Evolutionary conservation across 1,140 invertebrate genomes (phyloP).

Genomic region (Sesamia nonagrioides): DNA sequence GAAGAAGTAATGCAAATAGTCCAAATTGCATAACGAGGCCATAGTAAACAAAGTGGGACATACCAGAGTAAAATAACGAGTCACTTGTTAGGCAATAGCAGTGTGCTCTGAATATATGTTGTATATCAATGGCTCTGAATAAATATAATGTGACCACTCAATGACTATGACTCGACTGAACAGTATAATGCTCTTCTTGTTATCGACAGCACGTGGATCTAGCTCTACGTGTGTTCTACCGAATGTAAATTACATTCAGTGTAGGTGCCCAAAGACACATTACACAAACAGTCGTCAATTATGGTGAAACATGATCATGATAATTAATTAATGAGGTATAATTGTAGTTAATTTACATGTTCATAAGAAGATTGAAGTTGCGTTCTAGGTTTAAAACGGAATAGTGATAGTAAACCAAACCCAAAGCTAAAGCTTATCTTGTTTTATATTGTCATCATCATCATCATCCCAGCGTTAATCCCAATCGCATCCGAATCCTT

Average conservation of each 20-base stretch:
- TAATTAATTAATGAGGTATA: background rate
- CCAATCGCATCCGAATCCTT: too few species aligned
- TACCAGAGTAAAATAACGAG: conserved; percentile 68
- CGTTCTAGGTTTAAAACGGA: background rate
- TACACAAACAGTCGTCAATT: background rate
- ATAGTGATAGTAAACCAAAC: background rate
- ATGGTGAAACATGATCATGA: background rate
- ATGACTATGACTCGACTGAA: too few species aligned
- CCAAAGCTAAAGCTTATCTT: background rate
- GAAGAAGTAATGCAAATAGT: conserved; percentile 19
- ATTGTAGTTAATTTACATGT: background rate
- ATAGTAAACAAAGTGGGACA: conserved; percentile 69
- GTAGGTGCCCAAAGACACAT: background rate
- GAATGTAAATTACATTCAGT: conserved; percentile 9
- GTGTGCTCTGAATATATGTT: conserved; percentile 58
- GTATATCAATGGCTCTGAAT: conserved; percentile 50
- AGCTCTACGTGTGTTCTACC: conserved; percentile 43
- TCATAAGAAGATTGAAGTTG: background rate
- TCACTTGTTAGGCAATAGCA: conserved; percentile 75
- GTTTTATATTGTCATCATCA: background rate
- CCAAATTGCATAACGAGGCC: conserved; percentile 58
- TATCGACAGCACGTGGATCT: conserved; percentile 62
- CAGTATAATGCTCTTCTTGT: conserved; percentile 61
- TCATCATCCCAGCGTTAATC: too few species aligned
- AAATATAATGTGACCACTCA: conserved; percentile 55